Conservation (phyloP, 64 coral and sea anemone species). For the Actinia equina region DNA sequence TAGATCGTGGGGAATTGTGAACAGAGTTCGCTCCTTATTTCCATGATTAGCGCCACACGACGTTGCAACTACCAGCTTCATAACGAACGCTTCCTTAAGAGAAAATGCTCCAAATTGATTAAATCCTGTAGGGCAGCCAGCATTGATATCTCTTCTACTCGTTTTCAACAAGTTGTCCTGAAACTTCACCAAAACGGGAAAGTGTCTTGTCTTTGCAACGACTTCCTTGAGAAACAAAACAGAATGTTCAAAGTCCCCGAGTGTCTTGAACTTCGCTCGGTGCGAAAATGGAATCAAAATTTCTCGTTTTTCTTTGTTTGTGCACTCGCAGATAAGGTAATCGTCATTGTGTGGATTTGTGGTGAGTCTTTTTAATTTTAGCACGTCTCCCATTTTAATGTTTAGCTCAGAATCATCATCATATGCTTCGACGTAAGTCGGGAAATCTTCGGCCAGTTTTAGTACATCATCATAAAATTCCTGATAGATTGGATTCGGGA, state of each 20-base stretch:
- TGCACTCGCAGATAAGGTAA: not conserved
- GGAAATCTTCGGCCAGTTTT: not conserved
- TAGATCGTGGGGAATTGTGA: not conserved
- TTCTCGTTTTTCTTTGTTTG: not conserved
- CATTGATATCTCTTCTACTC: not conserved
- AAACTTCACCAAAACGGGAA: not conserved
- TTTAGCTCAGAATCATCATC: not conserved
- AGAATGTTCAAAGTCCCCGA: not conserved
- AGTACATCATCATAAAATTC: not conserved
- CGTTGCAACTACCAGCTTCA: not conserved
- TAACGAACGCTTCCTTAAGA: not conserved
- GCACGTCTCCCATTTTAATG: not conserved
- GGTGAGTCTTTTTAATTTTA: not conserved
- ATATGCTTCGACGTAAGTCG: not conserved
- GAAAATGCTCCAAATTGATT: not conserved
- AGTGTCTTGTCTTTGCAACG: not conserved
- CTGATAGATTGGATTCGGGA: not conserved
- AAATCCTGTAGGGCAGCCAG: not conserved
- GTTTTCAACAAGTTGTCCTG: not conserved
- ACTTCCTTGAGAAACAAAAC: constrained; percentile 5
- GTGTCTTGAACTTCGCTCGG: not conserved
- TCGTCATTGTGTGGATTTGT: not conserved
- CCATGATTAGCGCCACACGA: not conserved
- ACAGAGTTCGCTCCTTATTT: not conserved
- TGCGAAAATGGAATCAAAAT: constrained; percentile 4